These are phyloP conservation scores for Typhlichthys eigenmanni DNA, from an alignment of 2,797 vertebrate genomes.

Conservation along the genomic window DNA sequence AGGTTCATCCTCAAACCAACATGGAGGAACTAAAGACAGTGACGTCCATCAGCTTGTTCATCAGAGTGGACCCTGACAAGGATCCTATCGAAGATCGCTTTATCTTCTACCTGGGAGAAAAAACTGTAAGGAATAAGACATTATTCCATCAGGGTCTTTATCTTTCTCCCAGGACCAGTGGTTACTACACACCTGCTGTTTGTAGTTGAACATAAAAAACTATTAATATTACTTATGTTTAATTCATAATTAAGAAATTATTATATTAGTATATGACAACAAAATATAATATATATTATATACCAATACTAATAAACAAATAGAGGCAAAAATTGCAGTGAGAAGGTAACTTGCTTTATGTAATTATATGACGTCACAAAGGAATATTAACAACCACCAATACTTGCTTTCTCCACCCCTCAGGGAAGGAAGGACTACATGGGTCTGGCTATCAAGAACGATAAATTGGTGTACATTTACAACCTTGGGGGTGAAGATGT, in stretches of 20 bases:
- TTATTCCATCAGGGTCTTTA: too few relatives aligned
- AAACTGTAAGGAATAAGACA: conserved; percentile 79
- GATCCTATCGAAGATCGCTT: conserved; percentile 85
- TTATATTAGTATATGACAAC: too few relatives aligned
- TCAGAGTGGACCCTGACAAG: conserved; percentile 83
- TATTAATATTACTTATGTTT: too few relatives aligned
- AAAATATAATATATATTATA: too few relatives aligned
- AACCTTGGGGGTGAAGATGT: conserved; percentile 90
- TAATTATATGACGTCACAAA: not conserved
- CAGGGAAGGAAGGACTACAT: conserved; percentile 92
- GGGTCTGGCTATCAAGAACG: conserved; percentile 94
- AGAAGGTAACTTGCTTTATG: too few relatives aligned
- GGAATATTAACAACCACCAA: conserved; percentile 6
- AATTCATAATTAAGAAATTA: too few relatives aligned
- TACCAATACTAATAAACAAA: too few relatives aligned
- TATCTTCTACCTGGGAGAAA: conserved; percentile 92
- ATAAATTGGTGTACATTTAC: conserved; percentile 92
- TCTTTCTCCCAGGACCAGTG: too few relatives aligned
- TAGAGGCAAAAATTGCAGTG: too few relatives aligned
- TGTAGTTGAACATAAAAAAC: too few relatives aligned
- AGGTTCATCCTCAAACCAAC: conserved; percentile 86
- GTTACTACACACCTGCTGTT: too few relatives aligned
- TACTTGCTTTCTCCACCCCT: conserved; percentile 11
- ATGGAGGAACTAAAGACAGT: conserved; percentile 90
- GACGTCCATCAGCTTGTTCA: conserved; percentile 91